Percentiles rank a stretch among this genome's conserved stretches.
Evolutionary conservation across 2,113 vertebrate species (phyloP).

Genomic region (Cricetomys ansorgei): DNA sequence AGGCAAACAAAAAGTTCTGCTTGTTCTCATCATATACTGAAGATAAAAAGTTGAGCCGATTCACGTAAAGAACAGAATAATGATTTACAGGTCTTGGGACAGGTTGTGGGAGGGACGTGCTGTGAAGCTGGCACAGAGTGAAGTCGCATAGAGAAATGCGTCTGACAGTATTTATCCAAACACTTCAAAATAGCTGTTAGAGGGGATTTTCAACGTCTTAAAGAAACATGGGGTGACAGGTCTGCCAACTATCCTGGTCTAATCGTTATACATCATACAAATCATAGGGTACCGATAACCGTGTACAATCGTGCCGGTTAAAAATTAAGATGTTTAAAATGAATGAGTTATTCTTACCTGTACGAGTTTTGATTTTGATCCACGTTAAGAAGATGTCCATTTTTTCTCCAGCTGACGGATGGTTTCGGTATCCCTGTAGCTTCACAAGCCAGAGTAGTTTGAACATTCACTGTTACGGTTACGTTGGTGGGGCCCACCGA

Average conservation of each 20-base stretch:
- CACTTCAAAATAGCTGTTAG: not conserved
- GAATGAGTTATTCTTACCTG: conserved; percentile 87
- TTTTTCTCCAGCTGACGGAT: conserved; percentile 92
- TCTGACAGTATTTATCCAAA: not conserved
- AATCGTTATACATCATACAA: not conserved
- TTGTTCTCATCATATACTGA: not conserved
- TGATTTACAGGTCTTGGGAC: not conserved
- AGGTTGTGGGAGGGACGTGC: not conserved
- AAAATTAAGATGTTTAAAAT: not conserved
- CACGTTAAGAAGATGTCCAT: conserved; percentile 89
- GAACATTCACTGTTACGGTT: conserved; percentile 94
- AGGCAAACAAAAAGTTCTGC: not conserved
- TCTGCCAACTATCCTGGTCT: too few relatives aligned
- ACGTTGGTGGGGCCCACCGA: conserved; percentile 88
- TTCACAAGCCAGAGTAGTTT: conserved; percentile 95
- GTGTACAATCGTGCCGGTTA: not conserved
- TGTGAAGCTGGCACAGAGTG: too few relatives aligned
- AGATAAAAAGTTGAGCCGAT: not conserved
- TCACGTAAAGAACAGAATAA: not conserved
- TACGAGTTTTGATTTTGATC: conserved; percentile 97
- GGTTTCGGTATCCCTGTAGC: conserved; percentile 95
- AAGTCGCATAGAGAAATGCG: not conserved
- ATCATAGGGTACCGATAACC: not conserved
- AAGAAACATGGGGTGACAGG: not conserved
- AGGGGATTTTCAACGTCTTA: not conserved